A percentile compares a stretch with the other conserved stretches of the same genome.
These are phyloP conservation scores for Hydropotes inermis DNA, from an alignment of 2,113 vertebrate species.

Conservation along the genomic window DNA sequence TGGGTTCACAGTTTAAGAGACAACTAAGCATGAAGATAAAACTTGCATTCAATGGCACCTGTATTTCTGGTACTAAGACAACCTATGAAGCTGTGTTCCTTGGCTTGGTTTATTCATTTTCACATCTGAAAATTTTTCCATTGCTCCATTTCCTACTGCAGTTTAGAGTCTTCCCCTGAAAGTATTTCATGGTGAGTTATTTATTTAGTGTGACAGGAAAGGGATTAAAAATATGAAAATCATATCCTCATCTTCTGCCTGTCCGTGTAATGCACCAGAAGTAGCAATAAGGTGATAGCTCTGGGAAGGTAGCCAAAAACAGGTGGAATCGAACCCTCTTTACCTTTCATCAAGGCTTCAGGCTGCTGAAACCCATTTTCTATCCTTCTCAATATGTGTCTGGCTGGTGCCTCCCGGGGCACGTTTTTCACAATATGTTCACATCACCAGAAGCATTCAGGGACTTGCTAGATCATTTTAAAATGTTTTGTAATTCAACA, in stretches of 20 bases:
- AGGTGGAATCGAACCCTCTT: constrained; percentile 55
- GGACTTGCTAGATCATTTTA: background rate
- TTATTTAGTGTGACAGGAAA: constrained; percentile 76
- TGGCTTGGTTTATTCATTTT: constrained; percentile 27
- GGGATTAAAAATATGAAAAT: constrained; percentile 80
- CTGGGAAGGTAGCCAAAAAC: constrained; percentile 68
- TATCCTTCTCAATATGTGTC: constrained; percentile 69
- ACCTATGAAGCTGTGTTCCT: background rate
- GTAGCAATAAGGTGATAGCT: constrained; percentile 62
- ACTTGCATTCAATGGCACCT: background rate
- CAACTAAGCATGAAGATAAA: background rate
- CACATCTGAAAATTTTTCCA: constrained; percentile 35
- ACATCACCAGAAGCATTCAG: background rate
- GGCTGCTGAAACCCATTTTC: constrained; percentile 70
- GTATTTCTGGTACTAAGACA: background rate
- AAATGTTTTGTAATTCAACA: constrained; percentile 39
- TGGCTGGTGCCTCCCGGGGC: constrained; percentile 47
- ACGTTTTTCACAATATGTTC: constrained; percentile 18
- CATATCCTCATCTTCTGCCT: constrained; percentile 66
- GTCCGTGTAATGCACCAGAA: constrained; percentile 62
- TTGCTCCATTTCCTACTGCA: constrained; percentile 39
- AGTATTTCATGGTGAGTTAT: constrained; percentile 74
- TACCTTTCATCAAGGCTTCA: constrained; percentile 64
- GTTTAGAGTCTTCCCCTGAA: constrained; percentile 64
- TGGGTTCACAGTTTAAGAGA: background rate